Conservation (phyloP, 2,113 vertebrate species). For the Theristicus caerulescens region DNA sequence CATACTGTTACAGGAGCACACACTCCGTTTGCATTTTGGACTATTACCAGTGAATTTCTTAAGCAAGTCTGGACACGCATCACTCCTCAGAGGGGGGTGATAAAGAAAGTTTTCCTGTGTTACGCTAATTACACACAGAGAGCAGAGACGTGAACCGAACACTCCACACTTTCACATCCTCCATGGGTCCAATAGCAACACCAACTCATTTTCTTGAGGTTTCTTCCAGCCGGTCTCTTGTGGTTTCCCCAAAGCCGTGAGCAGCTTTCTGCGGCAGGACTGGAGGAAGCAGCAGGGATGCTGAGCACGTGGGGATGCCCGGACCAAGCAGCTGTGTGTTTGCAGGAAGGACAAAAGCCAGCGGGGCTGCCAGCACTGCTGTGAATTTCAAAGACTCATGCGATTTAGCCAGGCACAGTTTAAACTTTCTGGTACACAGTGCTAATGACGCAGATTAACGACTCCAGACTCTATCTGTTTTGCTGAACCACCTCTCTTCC, state of each 20-base stretch:
- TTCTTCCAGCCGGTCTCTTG: constrained; percentile 21
- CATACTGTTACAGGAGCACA: not conserved
- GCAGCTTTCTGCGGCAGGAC: not conserved
- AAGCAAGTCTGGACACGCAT: not conserved
- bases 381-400: constrained; percentile 60
- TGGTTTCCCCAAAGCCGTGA: not conserved
- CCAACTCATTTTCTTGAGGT: not conserved
- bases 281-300: not conserved
- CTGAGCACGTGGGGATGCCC: not conserved
- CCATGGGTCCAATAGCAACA: not conserved
- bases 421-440: constrained; percentile 35
- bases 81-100: not conserved
- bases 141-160: fast-evolving
- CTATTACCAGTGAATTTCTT: not conserved
- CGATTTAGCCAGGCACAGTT: constrained; percentile 41
- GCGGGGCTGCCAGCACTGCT: constrained; percentile 35
- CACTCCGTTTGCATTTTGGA: not conserved
- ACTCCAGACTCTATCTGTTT: not conserved
- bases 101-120: not conserved
- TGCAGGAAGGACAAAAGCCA: constrained; percentile 59
- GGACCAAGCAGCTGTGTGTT: constrained; percentile 38
- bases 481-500: not conserved
- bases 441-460: not conserved
- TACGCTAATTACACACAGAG: fast-evolving
- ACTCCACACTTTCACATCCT: not conserved